phyloP scores from a whole-genome alignment of 1,140 invertebrate genomes.

The Galleria mellonella region DNA sequence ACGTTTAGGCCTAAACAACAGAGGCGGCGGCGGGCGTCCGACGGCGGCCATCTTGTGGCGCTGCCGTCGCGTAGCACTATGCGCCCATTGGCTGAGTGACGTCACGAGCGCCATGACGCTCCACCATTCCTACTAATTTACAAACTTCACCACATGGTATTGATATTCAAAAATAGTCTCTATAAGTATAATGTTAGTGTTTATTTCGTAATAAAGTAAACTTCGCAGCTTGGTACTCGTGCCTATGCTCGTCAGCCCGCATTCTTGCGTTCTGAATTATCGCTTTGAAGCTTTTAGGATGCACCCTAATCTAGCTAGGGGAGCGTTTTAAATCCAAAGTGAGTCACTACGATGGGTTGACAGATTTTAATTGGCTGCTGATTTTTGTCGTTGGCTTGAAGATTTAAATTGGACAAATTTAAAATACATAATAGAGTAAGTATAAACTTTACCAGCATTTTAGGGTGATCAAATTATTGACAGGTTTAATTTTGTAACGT shows the following conservation, averaged over 20 bases:
- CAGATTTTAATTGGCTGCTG: conserved; percentile 53
- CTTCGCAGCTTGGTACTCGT: conserved; percentile 10
- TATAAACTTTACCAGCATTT: too few relatives aligned
- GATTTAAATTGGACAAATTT: background rate
- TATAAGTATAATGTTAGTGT: too few relatives aligned
- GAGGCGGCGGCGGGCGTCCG: conserved; percentile 56
- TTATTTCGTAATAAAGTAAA: background rate
- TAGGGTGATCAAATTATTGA: too few relatives aligned
- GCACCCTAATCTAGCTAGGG: conserved; percentile 57
- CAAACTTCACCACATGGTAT: conserved; percentile 23
- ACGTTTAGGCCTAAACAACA: conserved; percentile 66
- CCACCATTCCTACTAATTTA: conserved; percentile 51
- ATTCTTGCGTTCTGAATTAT: conserved; percentile 63
- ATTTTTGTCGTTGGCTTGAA: conserved; percentile 22
- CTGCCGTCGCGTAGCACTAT: conserved; percentile 47
- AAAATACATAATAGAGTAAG: too few relatives aligned
- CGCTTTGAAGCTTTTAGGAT: conserved; percentile 62
- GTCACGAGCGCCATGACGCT: conserved; percentile 63
- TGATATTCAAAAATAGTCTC: too few relatives aligned
- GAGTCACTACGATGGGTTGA: conserved; percentile 42
- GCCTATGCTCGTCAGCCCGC: conserved; percentile 56
- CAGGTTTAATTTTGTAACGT: too few relatives aligned
- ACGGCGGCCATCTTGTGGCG: conserved; percentile 69
- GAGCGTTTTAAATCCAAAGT: conserved; percentile 51
- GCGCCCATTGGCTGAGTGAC: conserved; percentile 67